Conservation (phyloP, 2,888 invertebrate genomes). For the Tipula lateralis region DNA sequence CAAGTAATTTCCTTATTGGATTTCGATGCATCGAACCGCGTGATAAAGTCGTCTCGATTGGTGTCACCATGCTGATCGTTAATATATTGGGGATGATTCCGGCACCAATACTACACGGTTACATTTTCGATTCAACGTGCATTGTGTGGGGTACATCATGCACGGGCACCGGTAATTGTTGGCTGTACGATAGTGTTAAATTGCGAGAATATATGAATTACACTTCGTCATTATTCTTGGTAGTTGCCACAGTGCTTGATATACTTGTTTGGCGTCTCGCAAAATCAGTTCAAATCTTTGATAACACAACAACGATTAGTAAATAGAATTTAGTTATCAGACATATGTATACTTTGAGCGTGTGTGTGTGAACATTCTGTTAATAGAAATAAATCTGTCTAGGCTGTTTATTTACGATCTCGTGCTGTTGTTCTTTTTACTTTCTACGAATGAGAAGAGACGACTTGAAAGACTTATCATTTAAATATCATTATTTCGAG, state of each 20-base stretch:
- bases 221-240: not conserved
- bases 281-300: not conserved
- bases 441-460: not conserved
- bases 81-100: slow-evolving; percentile 62
- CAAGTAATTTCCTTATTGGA: slow-evolving; percentile 59
- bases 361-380: not conserved
- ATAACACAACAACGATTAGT: not conserved
- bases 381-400: not conserved
- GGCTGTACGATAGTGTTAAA: slow-evolving; percentile 54
- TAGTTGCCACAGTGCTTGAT: not conserved
- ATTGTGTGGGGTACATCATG: slow-evolving; percentile 62
- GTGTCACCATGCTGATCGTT: slow-evolving; percentile 57
- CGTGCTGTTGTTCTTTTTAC: not conserved
- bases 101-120: slow-evolving; percentile 63
- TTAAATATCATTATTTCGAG: not conserved
- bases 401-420: not conserved
- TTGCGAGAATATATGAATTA: not conserved
- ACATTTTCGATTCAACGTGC: slow-evolving; percentile 59
- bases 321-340: too few species aligned
- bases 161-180: slow-evolving; percentile 58
- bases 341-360: not conserved
- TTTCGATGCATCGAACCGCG: slow-evolving; percentile 61
- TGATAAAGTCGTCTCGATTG: slow-evolving; percentile 61
- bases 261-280: not conserved
- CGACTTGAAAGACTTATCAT: not conserved